Conservation (phyloP, 2,113 vertebrate species). For the Pelecanus crispus region DNA sequence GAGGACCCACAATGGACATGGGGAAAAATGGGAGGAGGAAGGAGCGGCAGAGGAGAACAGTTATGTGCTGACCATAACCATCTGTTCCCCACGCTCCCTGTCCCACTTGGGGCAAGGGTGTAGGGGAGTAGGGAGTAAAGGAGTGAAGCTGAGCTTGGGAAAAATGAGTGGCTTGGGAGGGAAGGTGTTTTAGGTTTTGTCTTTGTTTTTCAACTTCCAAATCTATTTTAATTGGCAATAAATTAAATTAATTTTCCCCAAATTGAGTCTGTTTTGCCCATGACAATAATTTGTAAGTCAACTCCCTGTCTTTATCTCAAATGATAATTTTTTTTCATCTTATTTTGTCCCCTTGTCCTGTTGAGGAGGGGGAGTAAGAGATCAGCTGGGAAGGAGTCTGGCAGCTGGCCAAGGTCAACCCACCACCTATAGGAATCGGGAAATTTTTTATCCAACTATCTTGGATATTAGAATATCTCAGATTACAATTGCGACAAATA, state of each 20-base stretch:
- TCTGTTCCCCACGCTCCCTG: not conserved
- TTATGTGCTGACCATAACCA: rapidly evolving
- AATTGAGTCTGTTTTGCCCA: not conserved
- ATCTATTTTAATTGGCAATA: not conserved
- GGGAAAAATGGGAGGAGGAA: not conserved
- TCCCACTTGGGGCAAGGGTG: not conserved
- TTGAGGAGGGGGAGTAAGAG: not conserved
- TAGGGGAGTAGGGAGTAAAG: not conserved
- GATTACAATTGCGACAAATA: not conserved
- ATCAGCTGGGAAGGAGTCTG: not conserved
- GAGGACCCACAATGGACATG: not conserved
- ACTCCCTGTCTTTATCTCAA: not conserved
- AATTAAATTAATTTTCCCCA: not conserved
- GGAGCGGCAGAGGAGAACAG: rapidly evolving
- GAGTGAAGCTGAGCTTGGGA: not conserved
- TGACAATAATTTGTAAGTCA: not conserved
- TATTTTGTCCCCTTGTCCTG: not conserved
- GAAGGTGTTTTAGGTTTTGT: not conserved
- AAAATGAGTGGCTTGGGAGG: not conserved
- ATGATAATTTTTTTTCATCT: not conserved
- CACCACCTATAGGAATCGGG: not conserved
- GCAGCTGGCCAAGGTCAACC: not conserved
- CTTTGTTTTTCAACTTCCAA: not conserved
- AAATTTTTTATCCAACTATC: not conserved
- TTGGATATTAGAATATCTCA: not conserved